phyloP scores from a whole-genome alignment of 2,888 invertebrate species.

The Drepanosiphum platanoidis region DNA sequence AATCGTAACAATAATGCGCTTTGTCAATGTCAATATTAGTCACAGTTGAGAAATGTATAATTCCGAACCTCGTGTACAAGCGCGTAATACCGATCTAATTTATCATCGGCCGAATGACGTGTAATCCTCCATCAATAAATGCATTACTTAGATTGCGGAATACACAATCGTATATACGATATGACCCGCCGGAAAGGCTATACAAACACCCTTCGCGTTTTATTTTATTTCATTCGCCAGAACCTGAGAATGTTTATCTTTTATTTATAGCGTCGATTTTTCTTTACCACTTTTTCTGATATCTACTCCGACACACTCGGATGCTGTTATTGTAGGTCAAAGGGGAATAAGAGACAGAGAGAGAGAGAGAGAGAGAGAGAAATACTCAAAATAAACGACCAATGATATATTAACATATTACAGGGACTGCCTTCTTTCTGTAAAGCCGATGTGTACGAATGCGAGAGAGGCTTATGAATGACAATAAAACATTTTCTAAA shows the following conservation, averaged over 20 bases:
- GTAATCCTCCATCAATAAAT: conserved; percentile 58
- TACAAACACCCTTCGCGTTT: conserved; percentile 41
- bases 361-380: background rate
- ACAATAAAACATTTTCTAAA: conserved; percentile 50
- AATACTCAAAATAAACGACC: conserved; percentile 59
- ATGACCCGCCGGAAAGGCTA: background rate
- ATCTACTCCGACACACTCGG: conserved; percentile 57
- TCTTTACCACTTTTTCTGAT: conserved; percentile 34
- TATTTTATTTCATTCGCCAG: conserved; percentile 27
- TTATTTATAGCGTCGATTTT: conserved; percentile 61
- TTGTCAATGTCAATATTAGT: conserved; percentile 59
- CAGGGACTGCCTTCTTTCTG: conserved; percentile 44
- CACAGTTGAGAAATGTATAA: conserved; percentile 40
- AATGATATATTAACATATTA: conserved; percentile 62
- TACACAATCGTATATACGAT: conserved; percentile 35
- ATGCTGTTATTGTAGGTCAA: conserved; percentile 39
- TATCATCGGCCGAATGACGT: conserved; percentile 55
- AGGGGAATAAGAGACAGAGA: background rate
- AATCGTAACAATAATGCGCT: conserved; percentile 33
- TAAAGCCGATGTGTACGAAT: conserved; percentile 37
- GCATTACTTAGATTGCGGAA: conserved; percentile 52
- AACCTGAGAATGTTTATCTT: conserved; percentile 61
- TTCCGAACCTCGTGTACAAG: conserved; percentile 38
- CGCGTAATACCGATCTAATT: conserved; percentile 49
- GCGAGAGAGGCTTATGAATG: conserved; percentile 56